Percentiles rank a stretch among this genome's conserved stretches.
phyloP scores from a whole-genome alignment of 2,113 vertebrate genomes.

The Egretta garzetta region DNA sequence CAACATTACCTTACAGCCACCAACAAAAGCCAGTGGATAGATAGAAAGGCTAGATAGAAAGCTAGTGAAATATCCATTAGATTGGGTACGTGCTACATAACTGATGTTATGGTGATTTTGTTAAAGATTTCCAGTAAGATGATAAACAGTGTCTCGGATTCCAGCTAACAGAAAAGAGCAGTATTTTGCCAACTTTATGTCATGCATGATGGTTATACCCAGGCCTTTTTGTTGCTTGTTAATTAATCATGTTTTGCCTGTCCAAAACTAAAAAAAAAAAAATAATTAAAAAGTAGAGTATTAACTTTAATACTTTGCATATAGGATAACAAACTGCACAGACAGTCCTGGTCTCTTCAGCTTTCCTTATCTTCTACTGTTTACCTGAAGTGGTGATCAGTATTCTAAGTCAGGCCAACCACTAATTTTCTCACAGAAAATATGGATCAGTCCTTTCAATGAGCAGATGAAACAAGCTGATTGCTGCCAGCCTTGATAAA shows the following conservation, averaged over 20 bases:
- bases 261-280: neutral
- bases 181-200: neutral
- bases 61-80: neutral
- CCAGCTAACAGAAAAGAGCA: neutral
- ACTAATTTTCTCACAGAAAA: constrained; percentile 48
- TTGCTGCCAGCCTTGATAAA: constrained; percentile 59
- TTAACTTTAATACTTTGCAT: neutral
- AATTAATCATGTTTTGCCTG: neutral
- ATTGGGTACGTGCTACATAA: neutral
- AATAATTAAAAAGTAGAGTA: neutral
- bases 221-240: neutral
- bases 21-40: neutral
- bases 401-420: constrained; percentile 43
- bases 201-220: neutral
- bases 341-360: neutral
- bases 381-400: constrained; percentile 23
- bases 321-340: neutral
- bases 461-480: constrained; percentile 56
- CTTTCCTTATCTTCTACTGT: neutral
- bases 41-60: neutral
- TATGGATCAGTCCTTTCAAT: constrained; percentile 40
- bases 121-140: neutral
- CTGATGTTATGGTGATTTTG: neutral
- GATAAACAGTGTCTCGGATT: neutral
- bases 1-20: neutral